phyloP scores from a whole-genome alignment of 2,113 vertebrate species.

The Gila orcuttii region DNA sequence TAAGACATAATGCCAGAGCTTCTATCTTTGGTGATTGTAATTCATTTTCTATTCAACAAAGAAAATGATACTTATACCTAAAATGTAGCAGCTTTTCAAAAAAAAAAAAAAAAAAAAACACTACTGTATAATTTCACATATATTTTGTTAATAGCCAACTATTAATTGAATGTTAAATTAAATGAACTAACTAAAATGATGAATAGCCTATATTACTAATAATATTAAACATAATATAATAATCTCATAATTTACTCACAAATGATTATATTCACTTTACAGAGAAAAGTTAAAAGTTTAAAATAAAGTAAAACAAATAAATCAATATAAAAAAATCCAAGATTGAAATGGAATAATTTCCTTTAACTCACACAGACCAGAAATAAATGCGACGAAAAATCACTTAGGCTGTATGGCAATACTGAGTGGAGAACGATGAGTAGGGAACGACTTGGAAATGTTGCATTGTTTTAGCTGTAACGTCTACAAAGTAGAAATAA shows the following conservation, averaged over 20 bases:
- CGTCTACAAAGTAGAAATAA: neutral
- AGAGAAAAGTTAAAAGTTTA: neutral
- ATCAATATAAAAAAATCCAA: neutral
- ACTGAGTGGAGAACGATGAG: neutral
- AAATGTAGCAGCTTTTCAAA: neutral
- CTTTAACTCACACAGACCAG: neutral
- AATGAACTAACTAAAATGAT: neutral
- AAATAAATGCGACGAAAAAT: neutral
- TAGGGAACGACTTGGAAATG: neutral
- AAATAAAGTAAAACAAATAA: neutral
- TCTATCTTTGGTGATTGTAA: neutral
- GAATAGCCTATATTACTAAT: neutral
- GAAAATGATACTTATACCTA: neutral
- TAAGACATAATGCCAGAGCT: conserved; percentile 1
- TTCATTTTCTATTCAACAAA: neutral
- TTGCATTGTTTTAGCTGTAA: neutral
- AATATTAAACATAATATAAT: neutral
- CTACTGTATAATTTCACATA: neutral
- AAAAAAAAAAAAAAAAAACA: neutral
- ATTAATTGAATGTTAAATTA: too few species aligned
- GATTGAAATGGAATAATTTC: neutral
- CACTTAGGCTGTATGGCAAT: neutral
- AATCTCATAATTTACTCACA: neutral
- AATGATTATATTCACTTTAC: neutral
- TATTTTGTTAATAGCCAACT: neutral